phyloP scores from a whole-genome alignment of 2,113 vertebrate species.

The Aphyosemion australe region DNA sequence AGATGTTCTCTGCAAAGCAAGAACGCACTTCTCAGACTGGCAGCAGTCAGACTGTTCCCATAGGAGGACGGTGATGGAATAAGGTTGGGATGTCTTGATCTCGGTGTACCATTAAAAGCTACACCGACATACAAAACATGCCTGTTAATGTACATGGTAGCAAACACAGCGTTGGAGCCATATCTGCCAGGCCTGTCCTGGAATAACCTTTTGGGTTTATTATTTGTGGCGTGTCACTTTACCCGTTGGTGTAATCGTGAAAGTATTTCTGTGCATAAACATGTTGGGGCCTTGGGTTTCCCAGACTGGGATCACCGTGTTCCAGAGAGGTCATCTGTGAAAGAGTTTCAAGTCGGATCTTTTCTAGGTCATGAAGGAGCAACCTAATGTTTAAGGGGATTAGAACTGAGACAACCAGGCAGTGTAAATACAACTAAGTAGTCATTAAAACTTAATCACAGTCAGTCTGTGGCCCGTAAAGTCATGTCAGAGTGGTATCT shows the following conservation, averaged over 20 bases:
- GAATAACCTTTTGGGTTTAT: not conserved
- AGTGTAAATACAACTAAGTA: constrained; percentile 19
- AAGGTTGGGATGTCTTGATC: constrained; percentile 41
- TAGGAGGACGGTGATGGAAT: constrained; percentile 37
- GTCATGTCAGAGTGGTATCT: constrained; percentile 5
- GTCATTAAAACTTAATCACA: constrained; percentile 28
- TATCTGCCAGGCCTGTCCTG: not conserved
- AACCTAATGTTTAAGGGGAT: constrained; percentile 40
- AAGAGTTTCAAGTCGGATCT: constrained; percentile 4
- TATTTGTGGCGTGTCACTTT: constrained; percentile 1
- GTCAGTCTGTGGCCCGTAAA: constrained; percentile 5
- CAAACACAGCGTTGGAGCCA: not conserved
- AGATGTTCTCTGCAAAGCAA: constrained; percentile 20
- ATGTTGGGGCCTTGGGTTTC: not conserved
- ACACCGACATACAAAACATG: constrained; percentile 8
- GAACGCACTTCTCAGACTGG: constrained; percentile 19
- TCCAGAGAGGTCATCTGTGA: not conserved
- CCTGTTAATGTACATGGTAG: not conserved
- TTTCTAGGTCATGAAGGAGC: constrained; percentile 19
- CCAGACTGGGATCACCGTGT: not conserved
- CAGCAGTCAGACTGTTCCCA: constrained; percentile 17
- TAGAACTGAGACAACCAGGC: constrained; percentile 31
- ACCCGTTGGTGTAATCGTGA: constrained; percentile 7
- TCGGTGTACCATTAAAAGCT: not conserved
- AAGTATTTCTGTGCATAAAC: constrained; percentile 16